Evolutionary conservation across 2,113 vertebrate species (phyloP), one percentile per base, ranked within the genome.

Genomic region (Cynoglossus semilaevis): DNA sequence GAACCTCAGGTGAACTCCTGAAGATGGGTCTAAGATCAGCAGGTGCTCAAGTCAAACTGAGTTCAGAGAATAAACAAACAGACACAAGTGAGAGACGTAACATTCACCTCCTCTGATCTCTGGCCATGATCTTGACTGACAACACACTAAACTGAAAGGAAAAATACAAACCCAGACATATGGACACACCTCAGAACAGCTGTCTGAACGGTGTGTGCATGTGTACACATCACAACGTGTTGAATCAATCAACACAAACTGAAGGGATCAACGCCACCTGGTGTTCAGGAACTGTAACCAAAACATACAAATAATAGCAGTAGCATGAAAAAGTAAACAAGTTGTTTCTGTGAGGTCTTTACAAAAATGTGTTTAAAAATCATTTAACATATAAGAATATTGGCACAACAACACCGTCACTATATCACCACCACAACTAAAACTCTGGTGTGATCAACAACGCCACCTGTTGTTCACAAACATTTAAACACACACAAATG

Each of bases 21-120:
- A 11, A 16, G 47, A 54, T 47, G 63, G 0, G 42, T 79, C 34
- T 52, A 0, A 52, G 50, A 60, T 3, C 42, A 49, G 70, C 79
- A 87, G 80, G 82, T 82, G 79, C 62, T 58, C 42, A 41, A 74
- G 71, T 83, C 77, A 77, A 29, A 36, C 57, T 0, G 54, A 77
- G 78, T 76, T 87, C 71, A 85, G 43, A 53, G 44, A 74, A 63
- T 63, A 63, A 10, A 55, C 61, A 34, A 65, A 61, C 16, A 15
- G 4, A 42, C 35, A 36, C 35, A 36, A 5, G 9, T 9, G 9
- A 9, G 8, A 8, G 37, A 38, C 36, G 37, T 11, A 1, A 38
- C 37, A 8, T 9, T 38, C 37, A 38, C 37, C 2, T 8, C 9
- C 37, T 38, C 37, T 1, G 12, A 38, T 11, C 7, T 42, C 12